Base-by-base conservation (phyloP, 2,113 vertebrate genomes). In the Ptychochromis oligacanthus region DNA sequence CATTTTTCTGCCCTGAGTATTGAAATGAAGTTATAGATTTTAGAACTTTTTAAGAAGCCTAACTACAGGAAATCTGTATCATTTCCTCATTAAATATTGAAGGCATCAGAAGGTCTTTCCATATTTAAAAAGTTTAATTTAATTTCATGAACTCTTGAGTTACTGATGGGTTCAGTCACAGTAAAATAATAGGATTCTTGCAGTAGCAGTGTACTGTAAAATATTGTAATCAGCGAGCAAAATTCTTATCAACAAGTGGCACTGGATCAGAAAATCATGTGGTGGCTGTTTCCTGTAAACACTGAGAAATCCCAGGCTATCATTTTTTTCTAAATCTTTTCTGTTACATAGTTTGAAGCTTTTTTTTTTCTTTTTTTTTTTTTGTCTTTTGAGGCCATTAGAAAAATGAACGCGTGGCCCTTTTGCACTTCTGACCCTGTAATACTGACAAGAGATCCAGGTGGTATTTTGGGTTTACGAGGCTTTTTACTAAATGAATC, bases 21-120 rank as follows among this genome's bases (percentile, higher is more conserved):
- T 22, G 40, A 85, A 36, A 57, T 64, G 4, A 65, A 75, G 22
- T 59, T 54, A 49, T 12, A 54, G 31, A 38, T 77, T 60, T 59
- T 14, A 38, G 1, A 70, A 36, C 60, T 28, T 80, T 62, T 56
- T 24, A 72, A 57, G 59, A 80, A 26, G 28, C 49, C 40, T 15
- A 62, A 46, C 65, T 62, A 24, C 67, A 26, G 36, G 31, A 72
- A 62, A 81, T 61, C 59, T 61, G 26, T 43, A 74, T 78, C 0
- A 77, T 78, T 60, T 80, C 6, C 17, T 65, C 59, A 36, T 78
- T 55, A 54, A 81, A 72, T 64, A 67, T 90, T 72, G 5, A 72
- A 79, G 24, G 5, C 40, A 56, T 46, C 61, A 54, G 60, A 43
- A 38, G 11, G 22, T 31, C 14, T 49, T 79, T 60, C 10, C 36